These are phyloP conservation scores for Aldrovandia affinis DNA, from an alignment of 2,797 vertebrate species.

Conservation along the genomic window DNA sequence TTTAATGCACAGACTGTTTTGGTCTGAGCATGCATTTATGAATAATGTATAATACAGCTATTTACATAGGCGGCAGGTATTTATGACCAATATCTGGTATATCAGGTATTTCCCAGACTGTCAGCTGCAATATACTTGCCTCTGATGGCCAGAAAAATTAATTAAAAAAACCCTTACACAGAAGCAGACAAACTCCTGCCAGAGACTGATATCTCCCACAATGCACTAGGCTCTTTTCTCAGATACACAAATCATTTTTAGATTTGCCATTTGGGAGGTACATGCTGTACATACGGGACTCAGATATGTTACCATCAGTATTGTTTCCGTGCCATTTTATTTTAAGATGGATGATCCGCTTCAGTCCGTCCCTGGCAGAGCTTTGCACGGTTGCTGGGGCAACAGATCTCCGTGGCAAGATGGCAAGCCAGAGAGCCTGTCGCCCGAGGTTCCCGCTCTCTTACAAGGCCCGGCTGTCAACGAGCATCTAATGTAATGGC, in stretches of 20 bases:
- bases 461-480: neutral
- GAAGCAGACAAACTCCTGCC: neutral
- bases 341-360: neutral
- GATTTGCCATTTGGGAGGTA: neutral
- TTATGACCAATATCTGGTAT: neutral
- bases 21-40: neutral
- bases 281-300: neutral
- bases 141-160: neutral
- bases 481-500: neutral
- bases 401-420: slow-evolving; percentile 7
- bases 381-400: slow-evolving; percentile 24
- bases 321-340: neutral
- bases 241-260: neutral
- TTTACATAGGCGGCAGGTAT: neutral
- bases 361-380: neutral
- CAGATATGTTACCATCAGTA: neutral
- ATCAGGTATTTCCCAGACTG: neutral
- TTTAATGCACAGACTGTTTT: neutral
- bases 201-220: neutral
- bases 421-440: slow-evolving; percentile 11
- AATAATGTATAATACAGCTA: neutral
- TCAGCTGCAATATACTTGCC: neutral
- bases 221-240: neutral
- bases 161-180: neutral
- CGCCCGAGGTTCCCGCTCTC: neutral